These are phyloP conservation scores for Enteromius trimaculatus DNA, from an alignment of 2,797 vertebrate species.

Conservation along the genomic window DNA sequence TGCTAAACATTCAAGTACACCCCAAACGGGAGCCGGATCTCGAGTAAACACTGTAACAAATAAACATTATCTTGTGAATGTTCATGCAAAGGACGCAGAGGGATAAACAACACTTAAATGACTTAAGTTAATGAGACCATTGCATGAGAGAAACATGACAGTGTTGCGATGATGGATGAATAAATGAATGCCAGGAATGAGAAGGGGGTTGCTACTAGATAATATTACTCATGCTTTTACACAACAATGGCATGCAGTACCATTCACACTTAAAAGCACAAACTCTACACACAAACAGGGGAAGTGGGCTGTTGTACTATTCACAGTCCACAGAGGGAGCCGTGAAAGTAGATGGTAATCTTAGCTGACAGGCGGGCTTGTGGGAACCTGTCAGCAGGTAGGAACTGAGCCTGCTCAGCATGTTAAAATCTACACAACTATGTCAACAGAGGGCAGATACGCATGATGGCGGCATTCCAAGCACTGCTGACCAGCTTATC, in stretches of 20 bases:
- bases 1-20: constrained; percentile 34
- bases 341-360: constrained; percentile 16
- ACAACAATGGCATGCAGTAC: constrained; percentile 43
- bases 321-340: constrained; percentile 43
- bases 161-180: constrained; percentile 14
- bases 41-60: background rate
- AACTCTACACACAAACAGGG: background rate
- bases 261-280: constrained; percentile 33
- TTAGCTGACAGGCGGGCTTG: constrained; percentile 51
- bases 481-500: constrained; percentile 52
- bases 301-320: constrained; percentile 8
- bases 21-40: background rate
- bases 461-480: constrained; percentile 53
- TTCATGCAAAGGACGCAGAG: constrained; percentile 16
- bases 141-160: constrained; percentile 35
- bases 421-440: constrained; percentile 69
- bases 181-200: constrained; percentile 49
- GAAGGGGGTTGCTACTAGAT: constrained; percentile 29
- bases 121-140: background rate
- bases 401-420: constrained; percentile 69
- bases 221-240: constrained; percentile 50
- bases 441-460: constrained; percentile 74
- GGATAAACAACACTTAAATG: background rate
- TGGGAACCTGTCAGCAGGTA: constrained; percentile 71
- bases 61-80: background rate